phyloP scores from a whole-genome alignment of 1,140 invertebrate genomes.

The Aethina tumida region DNA sequence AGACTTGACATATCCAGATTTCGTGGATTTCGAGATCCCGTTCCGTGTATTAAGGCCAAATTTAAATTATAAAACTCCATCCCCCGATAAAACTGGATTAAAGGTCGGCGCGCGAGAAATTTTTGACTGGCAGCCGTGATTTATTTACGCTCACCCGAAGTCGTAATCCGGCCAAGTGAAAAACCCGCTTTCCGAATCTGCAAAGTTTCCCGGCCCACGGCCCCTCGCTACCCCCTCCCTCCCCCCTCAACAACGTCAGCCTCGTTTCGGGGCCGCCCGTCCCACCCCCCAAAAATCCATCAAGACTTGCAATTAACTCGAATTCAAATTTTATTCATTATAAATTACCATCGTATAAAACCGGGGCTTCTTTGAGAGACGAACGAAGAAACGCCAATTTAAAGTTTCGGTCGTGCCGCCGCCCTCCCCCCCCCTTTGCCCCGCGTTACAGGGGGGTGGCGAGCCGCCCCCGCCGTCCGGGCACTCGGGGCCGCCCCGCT shows the following conservation, averaged over 20 bases:
- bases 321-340: conserved; percentile 39
- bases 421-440: conserved; percentile 3
- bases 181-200: too few relatives aligned
- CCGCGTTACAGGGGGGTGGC: neutral
- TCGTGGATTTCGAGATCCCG: too few relatives aligned
- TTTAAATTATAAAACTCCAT: too few relatives aligned
- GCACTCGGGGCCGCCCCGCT: neutral
- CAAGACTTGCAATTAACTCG: conserved; percentile 36
- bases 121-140: too few relatives aligned
- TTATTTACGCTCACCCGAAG: too few relatives aligned
- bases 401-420: conserved; percentile 24
- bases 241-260: neutral
- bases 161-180: too few relatives aligned
- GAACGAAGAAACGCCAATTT: conserved; percentile 34
- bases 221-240: neutral
- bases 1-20: too few relatives aligned
- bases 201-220: too few relatives aligned
- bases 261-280: conserved; percentile 18
- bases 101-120: too few relatives aligned
- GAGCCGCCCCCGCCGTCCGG: conserved; percentile 3
- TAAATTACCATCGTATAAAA: conserved; percentile 43
- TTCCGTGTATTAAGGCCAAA: too few relatives aligned
- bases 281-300: conserved; percentile 30
- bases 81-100: too few relatives aligned
- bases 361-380: conserved; percentile 31